Conservation (phyloP, 2,113 vertebrate species). For the Thermophis baileyi region DNA sequence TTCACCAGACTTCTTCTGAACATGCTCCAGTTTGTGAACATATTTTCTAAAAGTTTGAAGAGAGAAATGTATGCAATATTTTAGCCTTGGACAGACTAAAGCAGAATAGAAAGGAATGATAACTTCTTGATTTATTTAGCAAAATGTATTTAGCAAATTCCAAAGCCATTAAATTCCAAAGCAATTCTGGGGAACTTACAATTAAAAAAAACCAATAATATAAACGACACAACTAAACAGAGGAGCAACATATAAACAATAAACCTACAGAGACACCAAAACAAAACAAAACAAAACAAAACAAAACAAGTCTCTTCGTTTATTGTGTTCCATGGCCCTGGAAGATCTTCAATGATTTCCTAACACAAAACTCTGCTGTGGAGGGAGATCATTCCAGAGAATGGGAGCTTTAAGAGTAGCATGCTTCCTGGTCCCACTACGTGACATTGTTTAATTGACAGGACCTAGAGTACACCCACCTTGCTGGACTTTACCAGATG, state of each 20-base stretch:
- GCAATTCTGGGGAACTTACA: neutral
- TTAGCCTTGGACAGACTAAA: neutral
- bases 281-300: neutral
- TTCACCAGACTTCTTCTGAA: neutral
- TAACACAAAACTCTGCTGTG: neutral
- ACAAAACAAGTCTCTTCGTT: neutral
- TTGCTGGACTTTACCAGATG: neutral
- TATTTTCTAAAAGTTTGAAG: neutral
- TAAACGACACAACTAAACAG: neutral
- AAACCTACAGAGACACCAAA: neutral
- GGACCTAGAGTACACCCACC: neutral
- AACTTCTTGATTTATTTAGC: neutral
- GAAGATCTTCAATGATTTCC: neutral
- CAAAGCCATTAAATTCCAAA: neutral
- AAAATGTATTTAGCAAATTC: neutral
- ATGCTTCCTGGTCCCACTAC: neutral
- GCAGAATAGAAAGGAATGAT: neutral
- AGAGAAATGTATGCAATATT: neutral
- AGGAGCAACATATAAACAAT: neutral
- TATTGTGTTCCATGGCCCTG: neutral
- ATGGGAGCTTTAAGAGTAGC: neutral
- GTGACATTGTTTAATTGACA: neutral
- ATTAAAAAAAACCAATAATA: neutral
- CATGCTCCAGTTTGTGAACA: neutral
- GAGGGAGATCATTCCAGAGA: neutral